Percentiles rank a stretch among this genome's conserved stretches.
Conservation (phyloP, 2,888 invertebrate genomes). For the Leptopilina myrica region DNA sequence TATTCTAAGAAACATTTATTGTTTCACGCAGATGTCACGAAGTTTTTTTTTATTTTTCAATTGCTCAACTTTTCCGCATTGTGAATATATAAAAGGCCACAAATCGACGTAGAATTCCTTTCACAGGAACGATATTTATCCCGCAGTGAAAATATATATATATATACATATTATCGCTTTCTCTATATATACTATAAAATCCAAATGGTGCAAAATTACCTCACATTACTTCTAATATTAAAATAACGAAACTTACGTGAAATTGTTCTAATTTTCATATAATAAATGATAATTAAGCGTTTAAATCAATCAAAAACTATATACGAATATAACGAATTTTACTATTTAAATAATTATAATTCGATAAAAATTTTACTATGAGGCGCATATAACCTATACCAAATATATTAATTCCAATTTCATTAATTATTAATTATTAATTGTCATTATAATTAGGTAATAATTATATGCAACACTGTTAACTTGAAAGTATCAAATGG, state of each 20-base stretch:
- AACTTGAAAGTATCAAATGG: too few species aligned
- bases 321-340: too few species aligned
- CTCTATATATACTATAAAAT: conserved; percentile 50
- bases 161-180: conserved; percentile 49
- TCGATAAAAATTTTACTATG: too few species aligned
- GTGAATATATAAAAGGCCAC: conserved; percentile 32
- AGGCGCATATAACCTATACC: too few species aligned
- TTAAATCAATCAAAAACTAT: too few species aligned
- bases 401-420: too few species aligned
- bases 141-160: conserved; percentile 43
- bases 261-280: too few species aligned
- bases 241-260: neutral
- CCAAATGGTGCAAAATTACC: conserved; percentile 17
- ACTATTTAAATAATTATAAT: too few species aligned
- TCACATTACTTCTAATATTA: neutral
- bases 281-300: too few species aligned
- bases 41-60: conserved; percentile 18
- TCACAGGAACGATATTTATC: conserved; percentile 54
- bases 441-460: too few species aligned
- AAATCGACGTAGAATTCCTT: conserved; percentile 48
- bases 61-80: conserved; percentile 51
- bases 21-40: conserved; percentile 37
- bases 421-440: too few species aligned
- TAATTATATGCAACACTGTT: too few species aligned
- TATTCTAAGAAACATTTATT: conserved; percentile 30